Percentiles rank a stretch among this genome's conserved stretches.
Conservation (phyloP, 2,888 invertebrate species). For the Synanthedon formicaeformis region DNA sequence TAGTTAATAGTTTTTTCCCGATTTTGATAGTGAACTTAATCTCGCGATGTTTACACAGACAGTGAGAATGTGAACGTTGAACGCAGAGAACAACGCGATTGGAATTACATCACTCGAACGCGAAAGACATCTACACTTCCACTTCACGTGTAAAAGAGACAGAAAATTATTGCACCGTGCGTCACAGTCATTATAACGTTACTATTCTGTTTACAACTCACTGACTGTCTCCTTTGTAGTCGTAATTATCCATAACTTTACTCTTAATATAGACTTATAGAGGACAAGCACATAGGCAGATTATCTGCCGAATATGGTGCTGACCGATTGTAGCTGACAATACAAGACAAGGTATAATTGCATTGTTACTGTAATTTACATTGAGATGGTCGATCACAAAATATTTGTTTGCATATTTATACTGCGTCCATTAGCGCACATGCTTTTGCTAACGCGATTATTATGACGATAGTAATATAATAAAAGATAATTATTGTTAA, state of each 20-base stretch:
- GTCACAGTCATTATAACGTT: slow-evolving; percentile 18
- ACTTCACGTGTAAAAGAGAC: slow-evolving; percentile 11
- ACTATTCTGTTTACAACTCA: slow-evolving; percentile 30
- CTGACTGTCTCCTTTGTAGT: neutral
- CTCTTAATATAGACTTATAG: too few species aligned
- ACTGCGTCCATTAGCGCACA: too few species aligned
- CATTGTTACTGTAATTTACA: too few species aligned
- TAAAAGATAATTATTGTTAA: too few species aligned
- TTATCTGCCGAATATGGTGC: slow-evolving; percentile 1
- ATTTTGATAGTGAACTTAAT: slow-evolving; percentile 11
- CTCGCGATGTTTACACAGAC: slow-evolving; percentile 41
- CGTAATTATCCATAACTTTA: too few species aligned
- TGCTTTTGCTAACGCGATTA: too few species aligned
- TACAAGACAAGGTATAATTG: too few species aligned
- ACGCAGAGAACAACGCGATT: slow-evolving; percentile 14
- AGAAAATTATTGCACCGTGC: slow-evolving; percentile 16
- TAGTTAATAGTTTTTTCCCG: too few species aligned
- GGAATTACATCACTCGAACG: slow-evolving; percentile 30
- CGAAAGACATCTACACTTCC: slow-evolving; percentile 13
- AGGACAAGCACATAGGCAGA: neutral
- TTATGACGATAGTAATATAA: too few species aligned
- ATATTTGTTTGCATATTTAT: too few species aligned
- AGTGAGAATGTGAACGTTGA: slow-evolving; percentile 37
- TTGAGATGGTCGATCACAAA: too few species aligned
- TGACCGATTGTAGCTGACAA: too few species aligned